Percentiles rank a stretch among this genome's conserved stretches.
These are phyloP conservation scores for Harpagifer antarcticus DNA, from an alignment of 2,797 vertebrate genomes.

Conservation along the genomic window DNA sequence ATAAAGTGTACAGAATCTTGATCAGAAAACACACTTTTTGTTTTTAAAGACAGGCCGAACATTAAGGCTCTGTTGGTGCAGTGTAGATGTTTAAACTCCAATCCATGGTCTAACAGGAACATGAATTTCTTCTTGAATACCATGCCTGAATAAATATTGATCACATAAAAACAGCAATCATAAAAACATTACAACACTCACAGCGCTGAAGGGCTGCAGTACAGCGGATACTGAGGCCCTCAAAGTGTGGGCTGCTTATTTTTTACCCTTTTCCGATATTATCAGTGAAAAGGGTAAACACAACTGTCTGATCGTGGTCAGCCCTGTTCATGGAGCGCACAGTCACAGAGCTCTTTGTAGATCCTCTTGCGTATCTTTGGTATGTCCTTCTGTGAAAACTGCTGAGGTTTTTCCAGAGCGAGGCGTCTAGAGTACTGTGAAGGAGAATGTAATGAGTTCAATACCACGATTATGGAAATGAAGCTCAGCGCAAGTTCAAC, in stretches of 20 bases:
- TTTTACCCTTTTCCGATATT: background rate
- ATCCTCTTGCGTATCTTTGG: constrained; percentile 95
- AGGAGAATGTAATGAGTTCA: background rate
- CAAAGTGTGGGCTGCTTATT: background rate
- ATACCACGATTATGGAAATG: background rate
- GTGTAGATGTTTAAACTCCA: constrained; percentile 11
- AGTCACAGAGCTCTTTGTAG: constrained; percentile 97
- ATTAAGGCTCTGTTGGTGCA: constrained; percentile 47
- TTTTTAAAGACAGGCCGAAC: constrained; percentile 3
- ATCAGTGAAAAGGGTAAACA: background rate
- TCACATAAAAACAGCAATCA: constrained; percentile 30
- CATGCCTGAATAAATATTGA: constrained; percentile 42
- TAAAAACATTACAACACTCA: background rate
- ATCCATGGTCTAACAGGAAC: constrained; percentile 4
- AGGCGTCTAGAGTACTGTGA: constrained; percentile 97
- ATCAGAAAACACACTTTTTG: constrained; percentile 16
- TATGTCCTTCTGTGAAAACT: constrained; percentile 97
- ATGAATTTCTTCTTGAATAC: constrained; percentile 21
- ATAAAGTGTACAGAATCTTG: constrained; percentile 6
- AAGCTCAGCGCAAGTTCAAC: no score
- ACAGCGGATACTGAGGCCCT: constrained; percentile 7
- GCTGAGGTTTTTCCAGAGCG: constrained; percentile 91
- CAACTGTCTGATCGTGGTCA: background rate
- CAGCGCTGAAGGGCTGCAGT: constrained; percentile 8
- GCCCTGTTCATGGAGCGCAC: constrained; percentile 87